Evolutionary conservation across 1,140 invertebrate genomes (phyloP).

Genomic region (Trichomalopsis sarcophagae): DNA sequence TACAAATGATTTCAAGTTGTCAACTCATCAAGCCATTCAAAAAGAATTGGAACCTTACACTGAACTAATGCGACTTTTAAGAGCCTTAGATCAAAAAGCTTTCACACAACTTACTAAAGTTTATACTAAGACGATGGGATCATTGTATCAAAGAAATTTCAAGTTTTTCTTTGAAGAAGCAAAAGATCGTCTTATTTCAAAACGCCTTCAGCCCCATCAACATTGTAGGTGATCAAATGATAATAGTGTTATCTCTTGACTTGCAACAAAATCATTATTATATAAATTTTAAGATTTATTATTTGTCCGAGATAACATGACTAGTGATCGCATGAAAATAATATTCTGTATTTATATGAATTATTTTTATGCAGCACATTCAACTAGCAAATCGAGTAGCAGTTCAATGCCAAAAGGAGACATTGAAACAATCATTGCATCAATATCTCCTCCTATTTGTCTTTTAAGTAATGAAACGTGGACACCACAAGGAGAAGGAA

Average conservation of each 20-base stretch:
- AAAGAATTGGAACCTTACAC: conserved; percentile 88
- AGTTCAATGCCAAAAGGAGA: conserved; percentile 37
- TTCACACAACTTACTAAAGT: conserved; percentile 88
- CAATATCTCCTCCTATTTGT: conserved; percentile 62
- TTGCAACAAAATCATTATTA: background rate
- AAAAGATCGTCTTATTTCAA: conserved; percentile 73
- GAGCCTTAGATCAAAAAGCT: conserved; percentile 88
- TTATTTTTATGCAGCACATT: conserved; percentile 43
- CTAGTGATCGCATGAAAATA: background rate
- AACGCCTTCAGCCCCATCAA: conserved; percentile 63
- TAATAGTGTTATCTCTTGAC: background rate
- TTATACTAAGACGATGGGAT: conserved; percentile 86
- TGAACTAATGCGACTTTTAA: conserved; percentile 93
- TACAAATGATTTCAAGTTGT: conserved; percentile 79
- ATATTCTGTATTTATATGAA: background rate
- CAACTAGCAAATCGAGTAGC: conserved; percentile 32
- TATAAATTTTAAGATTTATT: too few species aligned
- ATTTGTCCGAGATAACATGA: background rate
- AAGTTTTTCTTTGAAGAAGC: conserved; percentile 87
- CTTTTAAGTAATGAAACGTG: conserved; percentile 68
- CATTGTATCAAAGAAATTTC: conserved; percentile 90
- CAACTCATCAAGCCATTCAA: conserved; percentile 87
- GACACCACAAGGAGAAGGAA: conserved; percentile 69
- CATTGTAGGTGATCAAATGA: conserved; percentile 50
- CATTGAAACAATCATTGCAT: conserved; percentile 37